Conservation (phyloP, 2,797 vertebrate genomes). For the Lutjanus argentimaculatus region DNA sequence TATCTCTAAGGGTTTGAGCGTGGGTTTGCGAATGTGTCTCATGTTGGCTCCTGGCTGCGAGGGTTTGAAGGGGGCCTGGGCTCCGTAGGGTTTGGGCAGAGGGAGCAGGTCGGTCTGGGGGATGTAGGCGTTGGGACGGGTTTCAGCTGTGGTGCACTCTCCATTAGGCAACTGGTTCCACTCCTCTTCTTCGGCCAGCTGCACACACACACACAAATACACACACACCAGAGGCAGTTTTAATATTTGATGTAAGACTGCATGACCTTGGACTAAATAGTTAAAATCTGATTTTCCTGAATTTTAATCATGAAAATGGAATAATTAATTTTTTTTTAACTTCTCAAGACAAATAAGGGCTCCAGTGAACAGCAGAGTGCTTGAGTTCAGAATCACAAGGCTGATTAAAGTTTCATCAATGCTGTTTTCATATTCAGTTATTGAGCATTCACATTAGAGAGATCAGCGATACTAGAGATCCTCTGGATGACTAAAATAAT, state of each 20-base stretch:
- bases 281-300: conserved; percentile 40
- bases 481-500: neutral
- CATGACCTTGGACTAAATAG: conserved; percentile 61
- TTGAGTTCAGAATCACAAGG: conserved; percentile 14
- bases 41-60: conserved; percentile 84
- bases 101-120: conserved; percentile 83
- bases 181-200: conserved; percentile 83
- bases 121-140: conserved; percentile 89
- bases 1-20: conserved; percentile 86
- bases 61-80: conserved; percentile 90
- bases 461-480: neutral
- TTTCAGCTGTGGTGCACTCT: conserved; percentile 85
- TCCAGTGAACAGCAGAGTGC: neutral
- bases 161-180: conserved; percentile 79
- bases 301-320: conserved; percentile 68
- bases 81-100: conserved; percentile 89
- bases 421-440: neutral
- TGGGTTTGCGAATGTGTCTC: conserved; percentile 89
- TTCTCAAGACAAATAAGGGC: conserved; percentile 45
- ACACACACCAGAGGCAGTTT: conserved; percentile 40
- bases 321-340: conserved; percentile 42
- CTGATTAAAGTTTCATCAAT: conserved; percentile 9
- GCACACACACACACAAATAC: conserved; percentile 31
- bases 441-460: conserved; percentile 19
- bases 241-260: conserved; percentile 57